Base-by-base conservation (phyloP, 2,797 vertebrate species). In the Pipistrellus pipistrellus region DNA sequence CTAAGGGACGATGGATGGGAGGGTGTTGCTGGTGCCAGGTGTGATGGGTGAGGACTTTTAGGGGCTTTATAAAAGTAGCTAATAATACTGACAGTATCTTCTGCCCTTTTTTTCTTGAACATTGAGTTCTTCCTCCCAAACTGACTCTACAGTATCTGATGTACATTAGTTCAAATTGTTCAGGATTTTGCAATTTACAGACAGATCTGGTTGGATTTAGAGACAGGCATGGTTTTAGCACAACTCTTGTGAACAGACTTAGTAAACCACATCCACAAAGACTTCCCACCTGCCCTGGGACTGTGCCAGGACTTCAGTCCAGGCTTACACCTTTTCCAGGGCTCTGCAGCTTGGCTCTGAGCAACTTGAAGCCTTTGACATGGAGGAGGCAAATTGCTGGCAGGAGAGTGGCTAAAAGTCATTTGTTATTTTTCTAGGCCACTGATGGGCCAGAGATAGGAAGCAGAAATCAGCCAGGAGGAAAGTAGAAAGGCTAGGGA, bases 301-400 rank as follows among this genome's bases (percentile, higher is more conserved):
- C n/a, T 8, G 13, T 18, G 17, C 41, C 30, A 73, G 25, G 57
- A 46, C 68, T 91, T 91, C 25, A 76, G 46, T 73, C n/a, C 27
- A 48, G 30, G 21, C 21, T 68, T 38, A 8, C 23, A 89, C n/a
- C 21, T 90, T 88, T 92, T 90, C 59, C 21, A 71, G 32, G 35
- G 23, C n/a, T 81, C 38, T 71, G 11, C 32, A 75, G 32, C 87
- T 95, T 95, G 96, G 96, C 93, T 97, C 90, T 30, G 84, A 96
- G 95, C 93, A 96, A 95, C 90, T 59, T 93, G 93, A 95, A 98
- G 89, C 89, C 97, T 93, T 97, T 95, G 96, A 97, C 80, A 96
- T 71, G 96, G 27, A 88, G 85, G 91, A 94, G 95, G 88, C 96
- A 96, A 96, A 96, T 92, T 94, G 81, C 83, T 97, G 97, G 85